Percentiles rank a stretch among this genome's conserved stretches.
These are phyloP conservation scores for Lasius fuliginosus DNA, from an alignment of 2,888 invertebrate genomes.

Conservation along the genomic window DNA sequence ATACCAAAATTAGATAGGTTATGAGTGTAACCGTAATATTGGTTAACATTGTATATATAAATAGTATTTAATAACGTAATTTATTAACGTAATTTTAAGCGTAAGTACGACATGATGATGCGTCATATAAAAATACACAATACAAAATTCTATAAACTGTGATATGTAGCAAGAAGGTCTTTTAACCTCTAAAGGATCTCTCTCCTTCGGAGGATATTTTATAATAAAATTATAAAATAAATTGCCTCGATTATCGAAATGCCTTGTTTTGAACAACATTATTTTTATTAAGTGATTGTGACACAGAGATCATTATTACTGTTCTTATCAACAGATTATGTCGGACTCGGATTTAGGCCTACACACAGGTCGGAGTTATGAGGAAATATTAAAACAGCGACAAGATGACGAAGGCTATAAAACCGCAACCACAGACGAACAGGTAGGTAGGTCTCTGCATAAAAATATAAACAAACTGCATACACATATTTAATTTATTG, in stretches of 20 bases:
- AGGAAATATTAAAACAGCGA: slow-evolving; percentile 84
- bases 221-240: slow-evolving; percentile 4
- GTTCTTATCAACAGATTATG: slow-evolving; percentile 71
- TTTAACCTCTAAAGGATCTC: slow-evolving; percentile 6
- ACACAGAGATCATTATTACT: background rate
- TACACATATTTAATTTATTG: background rate
- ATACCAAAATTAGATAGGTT: slow-evolving; percentile 39
- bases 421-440: slow-evolving; percentile 88
- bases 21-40: slow-evolving; percentile 26
- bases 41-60: slow-evolving; percentile 35
- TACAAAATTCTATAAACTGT: background rate
- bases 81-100: slow-evolving; percentile 11
- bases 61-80: background rate
- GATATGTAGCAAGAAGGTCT: background rate
- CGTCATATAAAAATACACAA: background rate
- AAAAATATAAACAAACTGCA: background rate
- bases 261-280: background rate
- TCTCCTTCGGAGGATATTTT: background rate
- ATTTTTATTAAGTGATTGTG: background rate
- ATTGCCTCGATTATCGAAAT: background rate
- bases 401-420: slow-evolving; percentile 89
- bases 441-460: slow-evolving; percentile 85
- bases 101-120: background rate
- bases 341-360: slow-evolving; percentile 70
- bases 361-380: slow-evolving; percentile 69